Evolutionary conservation across 2,797 vertebrate genomes (phyloP), one percentile per base, ranked within the genome.

Genomic region (Australoheros facetus): DNA sequence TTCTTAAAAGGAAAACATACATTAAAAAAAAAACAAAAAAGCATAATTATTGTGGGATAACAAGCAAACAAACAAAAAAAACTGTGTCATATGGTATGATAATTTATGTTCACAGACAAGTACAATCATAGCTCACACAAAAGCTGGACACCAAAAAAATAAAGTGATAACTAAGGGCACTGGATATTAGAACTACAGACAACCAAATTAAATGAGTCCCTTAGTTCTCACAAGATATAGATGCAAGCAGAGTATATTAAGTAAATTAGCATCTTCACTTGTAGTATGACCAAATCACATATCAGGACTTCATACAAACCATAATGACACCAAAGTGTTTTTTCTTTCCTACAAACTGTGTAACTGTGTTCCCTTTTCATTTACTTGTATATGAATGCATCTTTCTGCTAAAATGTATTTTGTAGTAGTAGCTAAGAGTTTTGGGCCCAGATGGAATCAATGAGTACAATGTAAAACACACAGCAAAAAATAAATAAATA

Each of bases 391-490:
- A 59, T 55, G 14, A 34, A 71, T 80, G 7, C 37, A 53, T 79
- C 51, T 13, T 73, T 62, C 23, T 42, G 54, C 78, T 66, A 21
- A 73, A 48, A 4, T 39, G 8, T 73, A 12, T 30, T 34, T 9
- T 7, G 23, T 26, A 60, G 5, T 16, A 66, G 55, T 60, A 66
- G 39, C 74, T 16, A 55, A 86, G 23, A 54, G 30, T 70, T 79
- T 21, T 2, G 28, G 14, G 42, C 48, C 73, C 57, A 74, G 26
- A 80, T 58, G 9, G 32, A 51, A 62, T 83, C 72, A 42, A 32
- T 17, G 3, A 72, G 53, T 77, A 48, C 70, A 75, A 81, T 66
- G 76, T 84, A 83, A 83, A 89, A 90, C 78, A 80, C 56, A 83
- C 58, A 79, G 17, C 7, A 69, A 84, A 79, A 8, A 42, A 16